Evolutionary conservation across 2,888 invertebrate species (phyloP), one percentile per base, ranked within the genome.

Genomic region (Synanthedon andrenaeformis): DNA sequence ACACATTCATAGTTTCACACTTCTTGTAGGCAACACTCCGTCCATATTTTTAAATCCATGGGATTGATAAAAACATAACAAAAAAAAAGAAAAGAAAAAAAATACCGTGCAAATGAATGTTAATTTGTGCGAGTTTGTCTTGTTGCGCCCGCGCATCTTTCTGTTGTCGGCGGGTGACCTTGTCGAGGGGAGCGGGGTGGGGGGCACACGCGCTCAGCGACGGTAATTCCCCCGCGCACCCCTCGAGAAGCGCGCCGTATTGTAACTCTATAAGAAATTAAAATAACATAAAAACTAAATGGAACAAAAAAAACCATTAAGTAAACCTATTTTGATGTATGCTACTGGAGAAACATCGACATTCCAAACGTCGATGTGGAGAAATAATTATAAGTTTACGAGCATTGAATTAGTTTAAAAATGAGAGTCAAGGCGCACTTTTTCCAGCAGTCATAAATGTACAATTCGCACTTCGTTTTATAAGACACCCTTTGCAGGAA

Each of bases 101-200:
- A 91, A 89, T 92, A 95, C 95, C 94, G 84, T 94, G 93, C 69
- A 93, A 89, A 83, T 95, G 94, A 70, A 93, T 93, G 89, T 94
- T 94, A 88, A 93, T 91, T 89, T 92, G 92, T 67, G 92, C 91
- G 67, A 93, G 82, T 85, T 92, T 92, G 76, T 94, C 93, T 74
- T 93, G 86, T 64, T 92, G 91, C 72, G 93, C 91, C 61, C 92
- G 91, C 67, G 91, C 90, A 67, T 92, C 83, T 77, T 91, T 92
- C 59, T 91, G 89, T 58, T 77, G 79, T 3, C 79, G 72, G 13
- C 83, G 78, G 54, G 81, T 70, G 69, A 91, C 91, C 71, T 92
- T 92, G 86, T 92, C 92, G 58, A 79, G 73, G 76, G 78, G 75
- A 76, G 82, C 79, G 81, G 89, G 81, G 79, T 81, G 77, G 64